phyloP scores from a whole-genome alignment of 1,140 invertebrate genomes.

The Habropoda laboriosa region DNA sequence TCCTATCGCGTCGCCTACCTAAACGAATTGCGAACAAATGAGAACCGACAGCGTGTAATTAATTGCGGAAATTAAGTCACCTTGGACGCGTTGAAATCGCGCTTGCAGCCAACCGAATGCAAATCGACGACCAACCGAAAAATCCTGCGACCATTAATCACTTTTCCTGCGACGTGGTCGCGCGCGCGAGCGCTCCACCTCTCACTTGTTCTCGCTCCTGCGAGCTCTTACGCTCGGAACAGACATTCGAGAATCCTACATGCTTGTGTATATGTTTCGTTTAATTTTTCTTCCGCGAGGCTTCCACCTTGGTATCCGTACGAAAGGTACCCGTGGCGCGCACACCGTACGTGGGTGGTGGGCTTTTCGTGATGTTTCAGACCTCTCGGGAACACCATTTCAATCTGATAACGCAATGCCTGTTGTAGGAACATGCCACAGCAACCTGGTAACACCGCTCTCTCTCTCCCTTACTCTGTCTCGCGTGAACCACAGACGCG shows the following conservation, averaged over 20 bases:
- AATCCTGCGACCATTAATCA: slow-evolving; percentile 42
- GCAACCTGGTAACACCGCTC: slow-evolving; percentile 60
- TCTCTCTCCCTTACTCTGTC: slow-evolving; percentile 24
- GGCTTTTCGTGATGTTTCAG: slow-evolving; percentile 49
- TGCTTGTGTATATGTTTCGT: slow-evolving; percentile 16
- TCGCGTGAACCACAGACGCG: slow-evolving; percentile 27
- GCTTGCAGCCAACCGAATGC: neutral
- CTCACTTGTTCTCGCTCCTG: neutral
- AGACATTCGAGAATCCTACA: neutral
- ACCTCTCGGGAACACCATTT: slow-evolving; percentile 54
- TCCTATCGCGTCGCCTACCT: neutral
- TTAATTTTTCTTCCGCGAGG: slow-evolving; percentile 51
- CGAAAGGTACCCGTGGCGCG: slow-evolving; percentile 6
- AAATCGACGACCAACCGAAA: slow-evolving; percentile 4
- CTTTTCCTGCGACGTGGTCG: slow-evolving; percentile 10
- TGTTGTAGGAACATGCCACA: slow-evolving; percentile 64
- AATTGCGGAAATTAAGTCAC: slow-evolving; percentile 13
- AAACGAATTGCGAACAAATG: neutral
- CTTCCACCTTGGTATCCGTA: slow-evolving; percentile 12
- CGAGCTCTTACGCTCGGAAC: neutral
- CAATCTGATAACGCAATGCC: slow-evolving; percentile 71
- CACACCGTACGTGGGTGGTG: slow-evolving; percentile 22
- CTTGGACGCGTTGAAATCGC: neutral
- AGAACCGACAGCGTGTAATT: neutral
- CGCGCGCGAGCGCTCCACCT: neutral